phyloP scores from a whole-genome alignment of 2,888 invertebrate species.

The Tanypteryx hageni region DNA sequence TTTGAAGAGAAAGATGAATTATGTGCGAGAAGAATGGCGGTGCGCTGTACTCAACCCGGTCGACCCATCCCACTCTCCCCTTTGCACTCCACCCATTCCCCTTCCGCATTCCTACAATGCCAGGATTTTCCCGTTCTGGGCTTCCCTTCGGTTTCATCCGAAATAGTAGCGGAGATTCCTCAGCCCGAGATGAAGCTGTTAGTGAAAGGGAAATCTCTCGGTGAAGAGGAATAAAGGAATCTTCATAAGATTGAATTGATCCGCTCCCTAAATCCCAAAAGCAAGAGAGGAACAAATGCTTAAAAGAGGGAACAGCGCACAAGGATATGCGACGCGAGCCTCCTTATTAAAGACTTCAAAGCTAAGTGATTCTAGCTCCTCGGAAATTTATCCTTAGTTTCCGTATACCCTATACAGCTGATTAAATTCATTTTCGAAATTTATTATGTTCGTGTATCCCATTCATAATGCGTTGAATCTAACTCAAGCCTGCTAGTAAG shows the following conservation, averaged over 20 bases:
- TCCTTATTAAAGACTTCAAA: not conserved
- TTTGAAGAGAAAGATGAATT: too few species aligned
- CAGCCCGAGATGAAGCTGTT: not conserved
- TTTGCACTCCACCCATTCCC: not conserved
- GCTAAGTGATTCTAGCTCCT: not conserved
- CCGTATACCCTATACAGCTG: too few species aligned
- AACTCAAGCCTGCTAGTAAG: too few species aligned
- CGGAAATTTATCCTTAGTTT: not conserved
- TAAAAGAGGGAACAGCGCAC: not conserved
- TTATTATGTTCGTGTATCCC: too few species aligned
- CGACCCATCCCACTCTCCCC: too few species aligned
- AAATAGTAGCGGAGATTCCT: slow-evolving; percentile 8
- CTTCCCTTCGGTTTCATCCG: not conserved
- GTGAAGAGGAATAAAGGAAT: not conserved
- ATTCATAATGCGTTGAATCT: too few species aligned
- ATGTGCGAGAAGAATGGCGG: too few species aligned
- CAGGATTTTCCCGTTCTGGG: not conserved
- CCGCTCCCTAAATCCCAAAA: too few species aligned
- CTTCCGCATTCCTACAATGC: not conserved
- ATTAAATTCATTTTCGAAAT: too few species aligned
- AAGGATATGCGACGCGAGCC: not conserved
- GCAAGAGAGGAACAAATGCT: not conserved
- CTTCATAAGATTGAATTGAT: not conserved
- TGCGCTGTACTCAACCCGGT: too few species aligned
- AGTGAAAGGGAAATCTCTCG: not conserved